A percentile compares a stretch with the other conserved stretches of the same genome.
Conservation (phyloP, 2,888 invertebrate species). For the Tenthredo scrophulariae region DNA sequence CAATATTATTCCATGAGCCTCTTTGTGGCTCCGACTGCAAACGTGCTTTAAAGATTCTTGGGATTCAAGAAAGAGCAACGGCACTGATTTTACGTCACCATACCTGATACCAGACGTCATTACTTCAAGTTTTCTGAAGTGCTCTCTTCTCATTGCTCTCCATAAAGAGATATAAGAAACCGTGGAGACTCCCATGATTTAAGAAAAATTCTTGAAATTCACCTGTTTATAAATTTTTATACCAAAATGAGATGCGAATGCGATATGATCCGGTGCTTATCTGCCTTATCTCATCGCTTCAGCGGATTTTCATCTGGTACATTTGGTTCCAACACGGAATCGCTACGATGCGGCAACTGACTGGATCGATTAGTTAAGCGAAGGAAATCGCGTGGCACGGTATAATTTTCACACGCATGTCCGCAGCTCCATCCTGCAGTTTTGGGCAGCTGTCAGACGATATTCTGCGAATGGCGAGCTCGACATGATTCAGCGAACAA, state of each 20-base stretch:
- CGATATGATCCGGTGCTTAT: not conserved
- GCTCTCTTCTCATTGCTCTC: not conserved
- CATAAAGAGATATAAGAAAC: not conserved
- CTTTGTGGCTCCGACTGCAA: slow-evolving; percentile 58
- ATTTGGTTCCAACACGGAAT: not conserved
- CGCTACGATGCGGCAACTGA: not conserved
- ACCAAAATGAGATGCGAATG: not conserved
- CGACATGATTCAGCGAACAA: not conserved
- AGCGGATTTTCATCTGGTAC: not conserved
- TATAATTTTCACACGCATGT: slow-evolving; percentile 26
- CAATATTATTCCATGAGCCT: slow-evolving; percentile 67
- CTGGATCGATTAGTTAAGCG: slow-evolving; percentile 21
- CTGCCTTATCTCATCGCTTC: not conserved
- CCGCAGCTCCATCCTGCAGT: slow-evolving; percentile 4
- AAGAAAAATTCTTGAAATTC: not conserved
- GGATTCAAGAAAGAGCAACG: slow-evolving; percentile 34
- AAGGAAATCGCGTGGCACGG: slow-evolving; percentile 22
- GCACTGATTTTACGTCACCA: slow-evolving; percentile 26
- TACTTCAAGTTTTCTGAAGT: not conserved
- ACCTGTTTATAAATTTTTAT: not conserved
- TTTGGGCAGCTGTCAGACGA: slow-evolving; percentile 21
- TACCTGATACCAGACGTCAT: not conserved
- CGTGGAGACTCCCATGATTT: not conserved
- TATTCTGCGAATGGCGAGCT: slow-evolving; percentile 1
- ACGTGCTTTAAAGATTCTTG: slow-evolving; percentile 37